These are phyloP conservation scores for Temnothorax rugatulus DNA, from an alignment of 2,888 invertebrate species.

Conservation along the genomic window DNA sequence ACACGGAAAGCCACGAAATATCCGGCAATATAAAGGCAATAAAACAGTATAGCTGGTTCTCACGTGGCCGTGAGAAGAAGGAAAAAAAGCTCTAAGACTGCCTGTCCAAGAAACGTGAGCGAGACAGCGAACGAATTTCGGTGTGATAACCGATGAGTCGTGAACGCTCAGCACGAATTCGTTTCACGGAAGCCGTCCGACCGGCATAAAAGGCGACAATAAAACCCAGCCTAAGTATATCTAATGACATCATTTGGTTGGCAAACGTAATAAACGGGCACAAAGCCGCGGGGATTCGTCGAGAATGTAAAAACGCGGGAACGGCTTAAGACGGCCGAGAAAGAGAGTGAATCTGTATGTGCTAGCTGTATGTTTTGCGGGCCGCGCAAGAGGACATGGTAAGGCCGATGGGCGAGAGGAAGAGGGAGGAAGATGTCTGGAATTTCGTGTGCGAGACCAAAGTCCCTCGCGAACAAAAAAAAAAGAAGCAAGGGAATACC, in stretches of 20 bases:
- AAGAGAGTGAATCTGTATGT: conserved; percentile 49
- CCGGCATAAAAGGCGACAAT: conserved; percentile 80
- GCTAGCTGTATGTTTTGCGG: conserved; percentile 37
- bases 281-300: conserved; percentile 78
- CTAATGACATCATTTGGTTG: conserved; percentile 83
- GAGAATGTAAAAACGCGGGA: conserved; percentile 76
- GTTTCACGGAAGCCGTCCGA: conserved; percentile 77
- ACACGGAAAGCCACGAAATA: conserved; percentile 54
- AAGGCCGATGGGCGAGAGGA: conserved; percentile 16
- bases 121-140: conserved; percentile 63
- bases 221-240: conserved; percentile 83
- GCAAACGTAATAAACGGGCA: conserved; percentile 79
- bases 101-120: conserved; percentile 4
- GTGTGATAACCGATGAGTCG: conserved; percentile 76
- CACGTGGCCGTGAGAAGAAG: conserved; percentile 29
- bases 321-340: conserved; percentile 62
- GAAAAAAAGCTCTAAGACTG: background rate
- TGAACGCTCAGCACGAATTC: conserved; percentile 63
- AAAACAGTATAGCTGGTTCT: conserved; percentile 64
- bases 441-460: conserved; percentile 67
- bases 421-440: conserved; percentile 49
- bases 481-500: conserved; percentile 47
- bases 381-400: conserved; percentile 17
- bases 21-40: conserved; percentile 42
- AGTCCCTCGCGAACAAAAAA: conserved; percentile 55